A percentile compares a stretch with the other conserved stretches of the same genome.
Conservation (phyloP, 2,888 invertebrate genomes). For the Liopterus haemorrhoidalis region DNA sequence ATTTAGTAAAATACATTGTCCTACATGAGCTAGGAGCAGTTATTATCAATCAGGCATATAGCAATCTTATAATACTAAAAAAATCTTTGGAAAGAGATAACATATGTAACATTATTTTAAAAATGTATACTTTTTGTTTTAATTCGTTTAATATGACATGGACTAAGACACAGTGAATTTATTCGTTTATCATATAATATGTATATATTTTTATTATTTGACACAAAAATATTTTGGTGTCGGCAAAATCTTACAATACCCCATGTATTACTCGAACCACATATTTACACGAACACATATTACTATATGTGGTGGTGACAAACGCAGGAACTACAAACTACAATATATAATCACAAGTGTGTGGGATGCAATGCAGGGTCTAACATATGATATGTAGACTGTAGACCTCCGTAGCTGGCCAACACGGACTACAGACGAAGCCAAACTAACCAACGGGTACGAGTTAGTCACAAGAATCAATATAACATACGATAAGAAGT, state of each 20-base stretch:
- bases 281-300: conserved; percentile 27
- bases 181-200: conserved; percentile 41
- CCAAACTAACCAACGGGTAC: too few relatives aligned
- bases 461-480: too few relatives aligned
- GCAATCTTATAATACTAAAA: conserved; percentile 42
- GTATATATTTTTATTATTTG: conserved; percentile 31
- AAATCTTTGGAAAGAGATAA: conserved; percentile 49
- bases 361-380: conserved; percentile 1
- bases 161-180: conserved; percentile 49
- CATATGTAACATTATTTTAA: conserved; percentile 45
- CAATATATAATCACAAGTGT: conserved; percentile 1
- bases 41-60: conserved; percentile 36
- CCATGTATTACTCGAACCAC: conserved; percentile 34
- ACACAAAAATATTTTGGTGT: conserved; percentile 39
- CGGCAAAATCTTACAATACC: conserved; percentile 35
- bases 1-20: conserved; percentile 23
- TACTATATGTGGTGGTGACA: background rate
- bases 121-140: conserved; percentile 45
- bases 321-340: background rate
- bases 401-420: too few relatives aligned
- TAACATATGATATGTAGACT: too few relatives aligned
- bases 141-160: conserved; percentile 49
- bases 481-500: too few relatives aligned
- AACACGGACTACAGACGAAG: too few relatives aligned
- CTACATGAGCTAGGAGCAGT: conserved; percentile 35